Conservation (phyloP, 2,797 vertebrate genomes). For the Neomorphus geoffroyi region DNA sequence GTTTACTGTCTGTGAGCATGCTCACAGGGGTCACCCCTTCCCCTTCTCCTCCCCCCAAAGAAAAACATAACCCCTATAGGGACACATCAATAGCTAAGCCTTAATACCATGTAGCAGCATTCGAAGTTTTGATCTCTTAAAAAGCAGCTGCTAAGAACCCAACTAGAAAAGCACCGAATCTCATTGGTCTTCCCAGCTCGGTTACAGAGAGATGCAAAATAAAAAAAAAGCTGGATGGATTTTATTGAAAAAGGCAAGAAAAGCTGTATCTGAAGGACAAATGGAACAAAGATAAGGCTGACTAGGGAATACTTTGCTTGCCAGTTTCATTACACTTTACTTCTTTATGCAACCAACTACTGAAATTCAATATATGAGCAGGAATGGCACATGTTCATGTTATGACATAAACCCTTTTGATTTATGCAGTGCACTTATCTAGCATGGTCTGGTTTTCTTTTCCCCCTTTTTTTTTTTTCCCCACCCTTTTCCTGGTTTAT, state of each 20-base stretch:
- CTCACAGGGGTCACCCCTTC: constrained; percentile 79
- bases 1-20: constrained; percentile 68
- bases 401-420: constrained; percentile 79
- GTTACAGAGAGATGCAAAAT: constrained; percentile 74
- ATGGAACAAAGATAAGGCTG: constrained; percentile 82
- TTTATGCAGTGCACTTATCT: constrained; percentile 73
- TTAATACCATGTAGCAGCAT: constrained; percentile 76
- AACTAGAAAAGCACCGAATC: constrained; percentile 80
- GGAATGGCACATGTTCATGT: constrained; percentile 73
- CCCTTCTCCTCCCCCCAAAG: constrained; percentile 67
- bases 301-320: constrained; percentile 79
- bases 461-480: not conserved
- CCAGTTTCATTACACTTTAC: constrained; percentile 80
- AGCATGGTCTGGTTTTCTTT: constrained; percentile 8
- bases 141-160: constrained; percentile 80
- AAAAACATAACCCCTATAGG: constrained; percentile 81
- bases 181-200: constrained; percentile 77
- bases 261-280: constrained; percentile 81
- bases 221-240: constrained; percentile 65
- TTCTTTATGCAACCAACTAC: constrained; percentile 80
- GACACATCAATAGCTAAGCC: constrained; percentile 85
- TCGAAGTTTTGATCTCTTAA: constrained; percentile 86
- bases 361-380: constrained; percentile 79
- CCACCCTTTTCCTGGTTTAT: constrained; percentile 21
- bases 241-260: constrained; percentile 82